phyloP scores from a whole-genome alignment of 2,797 vertebrate species.

The Catamblyrhynchus diadema region DNA sequence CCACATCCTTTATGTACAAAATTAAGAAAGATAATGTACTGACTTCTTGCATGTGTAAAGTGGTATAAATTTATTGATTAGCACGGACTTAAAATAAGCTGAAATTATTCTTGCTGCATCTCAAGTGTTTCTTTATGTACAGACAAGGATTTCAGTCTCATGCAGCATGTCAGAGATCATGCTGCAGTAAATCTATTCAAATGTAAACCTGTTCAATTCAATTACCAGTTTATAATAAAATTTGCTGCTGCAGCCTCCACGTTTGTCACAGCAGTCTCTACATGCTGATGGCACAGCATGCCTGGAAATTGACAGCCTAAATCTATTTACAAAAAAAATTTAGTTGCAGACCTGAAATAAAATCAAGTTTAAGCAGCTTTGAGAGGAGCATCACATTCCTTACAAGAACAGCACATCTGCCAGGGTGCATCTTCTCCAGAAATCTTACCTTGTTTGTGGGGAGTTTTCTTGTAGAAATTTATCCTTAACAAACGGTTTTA shows the following conservation, averaged over 20 bases:
- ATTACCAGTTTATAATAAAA: constrained; percentile 82
- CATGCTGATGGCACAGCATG: constrained; percentile 75
- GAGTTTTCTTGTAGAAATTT: not conserved
- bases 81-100: not conserved
- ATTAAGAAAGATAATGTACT: not conserved
- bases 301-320: constrained; percentile 78
- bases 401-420: constrained; percentile 51
- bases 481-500: not conserved
- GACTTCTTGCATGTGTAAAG: not conserved
- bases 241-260: constrained; percentile 73
- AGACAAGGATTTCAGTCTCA: constrained; percentile 65
- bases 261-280: constrained; percentile 78
- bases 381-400: constrained; percentile 46
- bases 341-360: constrained; percentile 72
- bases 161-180: constrained; percentile 75
- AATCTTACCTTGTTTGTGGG: not conserved
- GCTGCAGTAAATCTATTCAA: constrained; percentile 82
- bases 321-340: constrained; percentile 80
- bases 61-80: constrained; percentile 5
- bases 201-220: constrained; percentile 84
- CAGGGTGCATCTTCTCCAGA: constrained; percentile 16
- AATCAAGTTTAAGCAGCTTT: constrained; percentile 74
- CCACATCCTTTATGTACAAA: not conserved
- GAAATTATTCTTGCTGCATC: not conserved
- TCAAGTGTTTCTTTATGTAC: constrained; percentile 68